Conservation (phyloP, 2,113 vertebrate species). For the Fulmarus glacialis region DNA sequence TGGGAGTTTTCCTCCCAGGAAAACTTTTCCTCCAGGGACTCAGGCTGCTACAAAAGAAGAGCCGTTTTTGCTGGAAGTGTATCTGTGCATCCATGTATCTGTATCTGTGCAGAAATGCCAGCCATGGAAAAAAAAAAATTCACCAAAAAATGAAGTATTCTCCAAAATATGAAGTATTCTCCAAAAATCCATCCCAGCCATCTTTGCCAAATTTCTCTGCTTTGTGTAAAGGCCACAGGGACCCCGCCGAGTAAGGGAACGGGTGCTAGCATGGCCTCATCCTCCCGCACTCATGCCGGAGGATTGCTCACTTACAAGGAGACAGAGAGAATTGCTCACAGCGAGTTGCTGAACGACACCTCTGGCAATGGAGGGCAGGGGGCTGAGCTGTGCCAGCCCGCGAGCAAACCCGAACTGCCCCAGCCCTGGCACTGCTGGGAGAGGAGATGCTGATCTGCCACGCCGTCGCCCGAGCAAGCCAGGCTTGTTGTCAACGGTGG, state of each 20-base stretch:
- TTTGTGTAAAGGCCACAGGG: background rate
- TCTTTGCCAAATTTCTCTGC: background rate
- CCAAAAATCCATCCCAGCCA: background rate
- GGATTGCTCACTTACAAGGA: background rate
- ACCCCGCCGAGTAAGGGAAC: background rate
- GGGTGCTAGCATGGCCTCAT: background rate
- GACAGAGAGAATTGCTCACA: background rate
- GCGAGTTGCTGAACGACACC: rapidly evolving
- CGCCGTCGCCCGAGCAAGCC: rapidly evolving
- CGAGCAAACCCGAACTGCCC: background rate
- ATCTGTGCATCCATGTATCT: rapidly evolving
- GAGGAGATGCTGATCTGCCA: background rate
- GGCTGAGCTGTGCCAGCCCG: background rate
- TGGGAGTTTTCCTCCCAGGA: background rate
- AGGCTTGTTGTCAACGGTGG: rapidly evolving
- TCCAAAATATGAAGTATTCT: background rate
- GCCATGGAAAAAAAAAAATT: background rate
- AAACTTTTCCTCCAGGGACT: background rate
- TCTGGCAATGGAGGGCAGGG: background rate
- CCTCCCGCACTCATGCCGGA: rapidly evolving
- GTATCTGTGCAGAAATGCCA: background rate
- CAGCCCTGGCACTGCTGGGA: background rate
- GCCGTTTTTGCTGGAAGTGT: background rate
- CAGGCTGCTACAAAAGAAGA: background rate
- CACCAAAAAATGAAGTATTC: background rate